Evolutionary conservation across 2,797 vertebrate genomes (phyloP), one percentile per base, ranked within the genome.

Genomic region (Geotrypetes seraphini): DNA sequence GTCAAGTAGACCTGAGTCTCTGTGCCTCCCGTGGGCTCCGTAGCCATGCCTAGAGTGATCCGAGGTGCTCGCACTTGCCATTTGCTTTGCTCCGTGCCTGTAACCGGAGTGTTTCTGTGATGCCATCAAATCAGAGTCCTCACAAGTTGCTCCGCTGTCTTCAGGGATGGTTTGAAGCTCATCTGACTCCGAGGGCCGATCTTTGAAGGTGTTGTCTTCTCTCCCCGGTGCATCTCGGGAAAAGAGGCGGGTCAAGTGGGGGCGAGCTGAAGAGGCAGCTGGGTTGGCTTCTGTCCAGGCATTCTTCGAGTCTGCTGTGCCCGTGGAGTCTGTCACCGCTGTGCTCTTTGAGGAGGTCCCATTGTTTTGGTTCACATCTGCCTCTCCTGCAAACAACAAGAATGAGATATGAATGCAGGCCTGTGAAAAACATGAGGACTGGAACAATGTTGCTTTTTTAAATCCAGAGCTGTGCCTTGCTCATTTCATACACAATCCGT

Each of bases 161-260:
- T 97, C 96, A 37, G 82, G 86, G 81, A 97, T 96, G 88, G 92
- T 95, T 87, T 97, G 92, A 56, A 97, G 85, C 83, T 96, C 96
- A 53, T 97, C 96, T 33, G 96, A 97, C 79, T 96, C 93, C 0
- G 93, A 97, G 66, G 96, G 88, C 78, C 96, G 89, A 48, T 96
- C 94, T 96, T 96, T 97, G 93, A 99, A 99, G 93, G 96, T 99
- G 91, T 99, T 99, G 89, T 99, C 96, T 74, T 96, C 90, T 48
- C 96, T 83, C 33, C 92, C 94, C 48, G 96, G 96, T 64, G 96
- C 96, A 88, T 99, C 96, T 86, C 96, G 93, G 86, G 96, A 97
- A 83, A 99, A 99, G 80, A 99, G 94, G 94, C 96, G 96, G 91
- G 75, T 75, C 88, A 97, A 84, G 80, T 99, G 96, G 83, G 92